Evolutionary conservation across 2,888 invertebrate genomes (phyloP), one percentile per base, ranked within the genome.

Genomic region (Erynnis tages): DNA sequence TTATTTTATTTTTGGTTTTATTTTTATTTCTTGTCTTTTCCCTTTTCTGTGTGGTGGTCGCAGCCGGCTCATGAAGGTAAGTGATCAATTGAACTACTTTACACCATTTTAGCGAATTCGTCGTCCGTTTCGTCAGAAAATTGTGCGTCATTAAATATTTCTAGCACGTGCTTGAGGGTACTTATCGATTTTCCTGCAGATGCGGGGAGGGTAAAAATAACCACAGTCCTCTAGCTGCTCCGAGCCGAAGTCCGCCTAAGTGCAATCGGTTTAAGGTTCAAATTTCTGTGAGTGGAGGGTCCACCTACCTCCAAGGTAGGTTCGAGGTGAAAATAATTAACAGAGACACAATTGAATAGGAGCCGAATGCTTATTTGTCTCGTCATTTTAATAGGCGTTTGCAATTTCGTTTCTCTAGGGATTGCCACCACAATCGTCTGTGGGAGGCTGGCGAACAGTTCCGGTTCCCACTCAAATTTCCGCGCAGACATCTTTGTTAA

Each of bases 131-230:
- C 23, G 32, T 32, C 11, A n/a, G 40, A 53, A 56, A 53, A 55
- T 41, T 47, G 47, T 40, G 52, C 44, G 43, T 47, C 40, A 50
- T 44, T 37, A 44, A 44, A 54, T 60, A 60, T 62, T 65, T 64
- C 62, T 61, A 63, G 55, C 70, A 67, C 67, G 69, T 73, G 69
- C 62, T 55, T 57, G 55, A 58, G 53, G 59, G 46, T 53, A 55
- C 53, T 69, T 78, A 80, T 80, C 69, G 79, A 80, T 79, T 71
- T 50, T 66, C 59, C 67, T 66, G 68, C 66, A 71, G 70, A 71
- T 65, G 68, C 57, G 67, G 58, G 64, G 66, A 59, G 66, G 64
- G 64, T 66, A 73, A 73, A 76, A 77, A 74, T 77, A 77, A 53
- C 47, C 46, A 37, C 29, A 14, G 45, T 5, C 32, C 49, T 52